Base-by-base conservation (phyloP, 2,797 vertebrate species). In the Schizopygopsis malacanthus region DNA sequence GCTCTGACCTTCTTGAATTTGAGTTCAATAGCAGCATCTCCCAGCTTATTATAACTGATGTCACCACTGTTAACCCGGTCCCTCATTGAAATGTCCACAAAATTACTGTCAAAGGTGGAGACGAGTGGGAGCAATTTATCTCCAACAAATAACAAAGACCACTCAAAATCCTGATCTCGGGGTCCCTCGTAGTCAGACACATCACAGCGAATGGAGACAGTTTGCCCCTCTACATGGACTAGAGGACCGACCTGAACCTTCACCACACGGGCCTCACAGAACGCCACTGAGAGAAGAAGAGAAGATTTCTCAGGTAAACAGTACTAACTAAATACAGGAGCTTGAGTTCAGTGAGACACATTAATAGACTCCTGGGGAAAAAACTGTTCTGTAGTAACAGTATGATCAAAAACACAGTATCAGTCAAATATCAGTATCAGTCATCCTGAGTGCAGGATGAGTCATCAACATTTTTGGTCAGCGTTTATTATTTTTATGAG, bases 151-250 rank as follows among this genome's bases (percentile, higher is more conserved):
- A 96, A 92, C 75, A 92, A 15, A 41, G 4, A 93, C 96, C 96
- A 97, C 56, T 97, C 96, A 85, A 97, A 97, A 89, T 96, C 96
- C 88, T 97, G 96, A 18, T 97, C 96, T 0, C 89, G 91, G 71
- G 96, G 96, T 54, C 96, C 96, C 0, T 96, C 94, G 0, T 97
- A 97, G 78, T 96, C 92, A 1, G 93, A 96, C 33, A 97, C 96
- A 0, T 92, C 93, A 91, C 96, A 97, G 15, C 93, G 95, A 82
- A 97, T 95, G 63, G 90, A 91, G 85, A 96, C 94, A 37, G 94
- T 91, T 0, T 95, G 96, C n/a, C 95, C 96, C 72, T 90, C 88
- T 0, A 97, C 95, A 15, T 95, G 93, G 25, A 96, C 92, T 33
- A 97, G 91, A 28, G 93, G 95, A 5, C 95, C 93, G 0, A 63